Conservation (phyloP, 2,888 invertebrate species). For the Rhimphoctona megacephalus region DNA sequence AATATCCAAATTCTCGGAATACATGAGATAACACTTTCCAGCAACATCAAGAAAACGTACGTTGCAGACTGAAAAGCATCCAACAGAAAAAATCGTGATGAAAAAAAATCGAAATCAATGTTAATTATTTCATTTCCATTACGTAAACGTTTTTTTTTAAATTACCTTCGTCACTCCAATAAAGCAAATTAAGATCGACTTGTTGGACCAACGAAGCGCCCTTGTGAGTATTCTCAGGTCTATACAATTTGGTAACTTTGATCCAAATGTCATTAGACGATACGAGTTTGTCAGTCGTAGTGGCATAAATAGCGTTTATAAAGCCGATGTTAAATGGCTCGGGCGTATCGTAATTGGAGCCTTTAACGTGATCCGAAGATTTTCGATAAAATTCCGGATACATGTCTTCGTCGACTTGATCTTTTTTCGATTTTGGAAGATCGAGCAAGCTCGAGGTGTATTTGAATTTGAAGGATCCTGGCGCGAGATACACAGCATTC, state of each 20-base stretch:
- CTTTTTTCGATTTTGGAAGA: slow-evolving; percentile 74
- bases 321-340: slow-evolving; percentile 92
- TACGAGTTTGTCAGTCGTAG: slow-evolving; percentile 86
- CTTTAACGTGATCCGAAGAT: slow-evolving; percentile 89
- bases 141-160: neutral
- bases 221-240: slow-evolving; percentile 91
- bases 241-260: slow-evolving; percentile 89
- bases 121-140: neutral
- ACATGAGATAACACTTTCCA: slow-evolving; percentile 90
- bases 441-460: slow-evolving; percentile 69
- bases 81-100: neutral
- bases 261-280: slow-evolving; percentile 88
- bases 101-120: slow-evolving; percentile 21
- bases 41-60: slow-evolving; percentile 87
- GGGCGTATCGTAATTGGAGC: slow-evolving; percentile 90
- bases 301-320: slow-evolving; percentile 88
- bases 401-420: slow-evolving; percentile 89
- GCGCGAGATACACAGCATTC: slow-evolving; percentile 89
- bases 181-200: slow-evolving; percentile 90
- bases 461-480: slow-evolving; percentile 88
- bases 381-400: slow-evolving; percentile 94
- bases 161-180: slow-evolving; percentile 91
- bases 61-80: slow-evolving; percentile 84
- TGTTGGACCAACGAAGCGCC: slow-evolving; percentile 86
- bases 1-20: slow-evolving; percentile 87